Percentiles rank a stretch among this genome's conserved stretches.
phyloP scores from a whole-genome alignment of 1,140 invertebrate genomes.

The Mamestra configurata region DNA sequence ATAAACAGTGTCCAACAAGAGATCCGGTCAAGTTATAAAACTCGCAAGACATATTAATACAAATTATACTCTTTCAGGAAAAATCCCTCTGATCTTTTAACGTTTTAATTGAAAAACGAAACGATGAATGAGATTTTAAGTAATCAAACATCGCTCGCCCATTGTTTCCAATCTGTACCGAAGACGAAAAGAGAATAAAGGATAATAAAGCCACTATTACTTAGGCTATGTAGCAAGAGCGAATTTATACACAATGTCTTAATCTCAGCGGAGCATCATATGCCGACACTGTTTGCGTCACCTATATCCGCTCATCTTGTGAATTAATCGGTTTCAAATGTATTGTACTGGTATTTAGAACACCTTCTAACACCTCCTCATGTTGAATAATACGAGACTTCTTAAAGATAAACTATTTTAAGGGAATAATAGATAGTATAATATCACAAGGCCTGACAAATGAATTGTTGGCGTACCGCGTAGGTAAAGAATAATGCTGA shows the following conservation, averaged over 20 bases:
- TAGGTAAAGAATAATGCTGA: too few species aligned
- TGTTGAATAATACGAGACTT: too few species aligned
- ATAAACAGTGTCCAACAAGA: too few species aligned
- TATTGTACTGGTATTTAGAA: background rate
- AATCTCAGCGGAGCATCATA: background rate
- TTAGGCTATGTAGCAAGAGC: constrained; percentile 2
- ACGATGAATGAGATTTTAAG: background rate
- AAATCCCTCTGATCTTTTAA: too few species aligned
- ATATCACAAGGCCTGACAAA: too few species aligned
- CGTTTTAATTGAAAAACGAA: background rate
- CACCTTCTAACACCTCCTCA: too few species aligned
- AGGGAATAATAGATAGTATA: too few species aligned
- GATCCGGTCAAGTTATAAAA: too few species aligned
- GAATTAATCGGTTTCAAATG: background rate
- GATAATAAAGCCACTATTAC: background rate
- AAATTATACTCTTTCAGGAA: too few species aligned
- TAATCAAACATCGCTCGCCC: background rate
- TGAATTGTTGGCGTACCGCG: too few species aligned
- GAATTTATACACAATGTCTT: constrained; percentile 6
- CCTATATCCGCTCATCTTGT: constrained; percentile 14
- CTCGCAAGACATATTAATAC: too few species aligned
- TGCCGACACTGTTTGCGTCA: constrained; percentile 23
- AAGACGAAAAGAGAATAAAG: background rate
- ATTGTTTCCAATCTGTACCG: background rate
- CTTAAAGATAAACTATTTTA: too few species aligned